Evolutionary conservation across 35 echinoderm and acorn worm species (phyloP), one percentile per base, ranked within the genome.

Genomic region (Lytechinus pictus): DNA sequence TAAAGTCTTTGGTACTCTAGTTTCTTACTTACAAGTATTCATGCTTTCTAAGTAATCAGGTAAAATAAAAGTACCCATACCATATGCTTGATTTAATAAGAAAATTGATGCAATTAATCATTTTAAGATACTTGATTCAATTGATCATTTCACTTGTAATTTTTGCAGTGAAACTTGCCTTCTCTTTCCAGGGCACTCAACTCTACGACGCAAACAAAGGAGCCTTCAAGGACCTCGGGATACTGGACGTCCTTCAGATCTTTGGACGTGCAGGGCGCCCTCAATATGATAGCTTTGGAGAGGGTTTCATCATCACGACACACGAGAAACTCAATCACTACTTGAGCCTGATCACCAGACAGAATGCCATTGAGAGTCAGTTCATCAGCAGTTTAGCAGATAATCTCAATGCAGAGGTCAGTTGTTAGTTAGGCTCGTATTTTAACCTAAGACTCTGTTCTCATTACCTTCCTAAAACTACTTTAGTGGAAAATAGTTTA

Each of bases 281-380:
- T 66, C 98, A 99, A 95, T 99, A 96, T 86, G 98, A 99, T 91
- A 95, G 95, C 56, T 97, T 96, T 95, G 98, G 98, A 7, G 96
- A 98, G 91, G 98, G 98, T 4, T 96, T 94, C 19, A 99, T 99
- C 94, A 99, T 99, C 95, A 99, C 98, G 27, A 96, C 86, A 79
- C 98, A 99, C 52, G 98, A 99, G 53, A 99, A 97, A 28, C 96
- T 99, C 8, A 96, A 94, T 29, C 97, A 99, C 86, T 99, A 99
- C 91, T 93, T 99, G 95, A 86, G 95, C 3, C 94, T 99, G 54
- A 97, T 99, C 96, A 99, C 98, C 2, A 95, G 98, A 60, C 98
- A 99, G 97, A 98, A 99, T 86, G 96, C 97, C 52, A 99, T 99
- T 16, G 98, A 99, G 94, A 99, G 98, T 55, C 98, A 99, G 97